Conservation (phyloP, 2,888 invertebrate genomes). For the Noctua pronuba region DNA sequence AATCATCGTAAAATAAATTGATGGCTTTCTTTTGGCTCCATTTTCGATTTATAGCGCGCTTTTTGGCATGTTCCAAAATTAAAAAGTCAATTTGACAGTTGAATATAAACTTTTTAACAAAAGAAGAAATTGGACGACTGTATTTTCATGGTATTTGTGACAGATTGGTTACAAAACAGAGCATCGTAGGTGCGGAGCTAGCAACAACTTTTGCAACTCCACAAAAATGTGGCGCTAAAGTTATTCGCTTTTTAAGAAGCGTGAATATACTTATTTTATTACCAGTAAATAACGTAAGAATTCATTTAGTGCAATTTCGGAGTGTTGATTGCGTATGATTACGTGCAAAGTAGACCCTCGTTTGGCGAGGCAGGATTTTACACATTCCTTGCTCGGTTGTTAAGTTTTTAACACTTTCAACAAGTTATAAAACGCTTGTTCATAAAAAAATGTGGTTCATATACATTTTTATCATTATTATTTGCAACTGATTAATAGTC, state of each 20-base stretch:
- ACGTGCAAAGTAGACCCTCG: slow-evolving; percentile 72
- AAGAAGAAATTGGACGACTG: slow-evolving; percentile 8
- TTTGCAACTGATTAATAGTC: not conserved
- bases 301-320: slow-evolving; percentile 68
- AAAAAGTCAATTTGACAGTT: slow-evolving; percentile 65
- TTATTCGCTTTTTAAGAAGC: slow-evolving; percentile 21
- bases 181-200: slow-evolving; percentile 11
- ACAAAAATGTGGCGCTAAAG: slow-evolving; percentile 4
- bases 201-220: slow-evolving; percentile 25
- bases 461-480: not conserved
- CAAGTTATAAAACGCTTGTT: slow-evolving; percentile 38
- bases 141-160: slow-evolving; percentile 12
- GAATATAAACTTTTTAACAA: slow-evolving; percentile 21
- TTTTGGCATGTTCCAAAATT: slow-evolving; percentile 64
- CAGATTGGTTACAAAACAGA: slow-evolving; percentile 23
- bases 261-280: slow-evolving; percentile 67
- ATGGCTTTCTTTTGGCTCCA: slow-evolving; percentile 82
- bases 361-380: slow-evolving; percentile 64
- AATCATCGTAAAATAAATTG: slow-evolving; percentile 80
- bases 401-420: slow-evolving; percentile 45
- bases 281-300: slow-evolving; percentile 75
- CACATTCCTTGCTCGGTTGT: slow-evolving; percentile 59
- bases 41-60: slow-evolving; percentile 79
- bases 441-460: not conserved
- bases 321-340: slow-evolving; percentile 75